Evolutionary conservation across 2,888 invertebrate genomes (phyloP), one percentile per base, ranked within the genome.

Genomic region (Seira musarum): DNA sequence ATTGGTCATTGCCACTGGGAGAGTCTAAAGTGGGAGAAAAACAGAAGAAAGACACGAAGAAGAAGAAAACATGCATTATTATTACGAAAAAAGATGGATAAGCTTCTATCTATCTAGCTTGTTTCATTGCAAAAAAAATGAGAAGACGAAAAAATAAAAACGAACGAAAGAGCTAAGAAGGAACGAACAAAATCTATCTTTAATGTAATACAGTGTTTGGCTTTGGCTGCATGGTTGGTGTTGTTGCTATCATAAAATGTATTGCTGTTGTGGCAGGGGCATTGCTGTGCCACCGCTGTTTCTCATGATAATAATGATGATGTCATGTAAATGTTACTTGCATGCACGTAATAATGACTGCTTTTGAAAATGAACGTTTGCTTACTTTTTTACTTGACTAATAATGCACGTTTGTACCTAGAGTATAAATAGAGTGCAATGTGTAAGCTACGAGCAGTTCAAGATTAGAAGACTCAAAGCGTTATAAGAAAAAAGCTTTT

Each of bases 1-100:
- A 83, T 85, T 85, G 83, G 85, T 83, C 85, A 82, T 85, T 83
- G 82, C 81, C 83, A 82, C 69, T 78, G 85, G 85, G 73, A 85
- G 85, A 85, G 85, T 85, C 85, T 82, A 85, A 68, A 35, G 15
- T 30, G 25, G 35, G 1, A 35, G 17, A 57, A 63, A 53, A 49
- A 46, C 70, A 25, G 40, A 53, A 53, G 25, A 65, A 63, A 53
- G 30, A 46, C 70, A 25, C 46, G 60, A 75, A 81, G 72, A 73
- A 63, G 71, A 65, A 80, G 49, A 60, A 25, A 66, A 71, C 49
- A 70, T 66, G 15, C 53, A 53, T 53, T 53, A 53, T 53, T 30
- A 30, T 30, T 30, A 30, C 30, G 60, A 22, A 30, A 25, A 15
- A 66, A 74, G 69, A 76, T 76, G 61, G 76, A 68, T 63, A 76